phyloP scores from a whole-genome alignment of 2,113 vertebrate species.

The Amphiprion percula region DNA sequence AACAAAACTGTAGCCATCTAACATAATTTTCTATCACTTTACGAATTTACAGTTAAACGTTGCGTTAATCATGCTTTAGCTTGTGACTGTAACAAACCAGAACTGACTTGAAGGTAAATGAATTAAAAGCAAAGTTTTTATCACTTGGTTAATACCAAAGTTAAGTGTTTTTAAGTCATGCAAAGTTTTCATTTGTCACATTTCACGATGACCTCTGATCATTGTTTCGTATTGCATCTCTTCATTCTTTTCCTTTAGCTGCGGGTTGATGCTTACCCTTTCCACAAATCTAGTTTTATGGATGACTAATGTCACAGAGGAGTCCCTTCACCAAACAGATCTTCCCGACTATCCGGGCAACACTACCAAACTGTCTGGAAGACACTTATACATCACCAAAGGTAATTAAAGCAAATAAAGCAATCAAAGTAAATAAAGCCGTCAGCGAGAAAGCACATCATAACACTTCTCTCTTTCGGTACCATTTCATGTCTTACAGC shows the following conservation, averaged over 20 bases:
- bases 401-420: slow-evolving; percentile 36
- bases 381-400: slow-evolving; percentile 44
- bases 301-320: slow-evolving; percentile 93
- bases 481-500: slow-evolving; percentile 59
- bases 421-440: not conserved
- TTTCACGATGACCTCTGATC: not conserved
- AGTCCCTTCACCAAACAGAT: slow-evolving; percentile 91
- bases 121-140: too few relatives aligned
- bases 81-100: too few relatives aligned
- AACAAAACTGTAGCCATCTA: not conserved
- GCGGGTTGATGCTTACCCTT: slow-evolving; percentile 93
- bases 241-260: slow-evolving; percentile 77
- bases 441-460: not conserved
- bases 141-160: too few relatives aligned
- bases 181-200: not conserved
- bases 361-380: not conserved
- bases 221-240: not conserved
- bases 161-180: not conserved
- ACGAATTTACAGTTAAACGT: too few relatives aligned
- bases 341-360: slow-evolving; percentile 25
- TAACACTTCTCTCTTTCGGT: slow-evolving; percentile 14
- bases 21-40: not conserved
- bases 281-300: slow-evolving; percentile 93
- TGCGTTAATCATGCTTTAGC: too few relatives aligned
- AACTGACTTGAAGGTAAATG: too few relatives aligned